phyloP scores from a whole-genome alignment of 2,113 vertebrate species.

The Pterophyllum scalare region DNA sequence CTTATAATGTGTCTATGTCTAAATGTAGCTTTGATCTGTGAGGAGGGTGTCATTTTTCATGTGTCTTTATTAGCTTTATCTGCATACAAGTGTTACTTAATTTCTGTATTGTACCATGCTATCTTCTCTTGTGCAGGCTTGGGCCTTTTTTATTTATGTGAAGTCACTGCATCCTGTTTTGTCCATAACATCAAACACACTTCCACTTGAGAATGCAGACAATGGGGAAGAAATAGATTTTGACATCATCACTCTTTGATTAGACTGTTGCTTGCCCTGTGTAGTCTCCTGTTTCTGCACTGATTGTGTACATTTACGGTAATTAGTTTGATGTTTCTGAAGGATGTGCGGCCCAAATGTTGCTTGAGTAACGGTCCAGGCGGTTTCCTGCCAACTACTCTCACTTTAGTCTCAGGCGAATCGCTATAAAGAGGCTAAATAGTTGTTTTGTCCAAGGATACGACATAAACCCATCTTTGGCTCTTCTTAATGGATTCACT shows the following conservation, averaged over 20 bases:
- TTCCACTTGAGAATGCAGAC: conserved; percentile 58
- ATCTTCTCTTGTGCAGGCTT: conserved; percentile 40
- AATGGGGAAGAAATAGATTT: conserved; percentile 74
- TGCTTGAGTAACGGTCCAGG: conserved; percentile 4
- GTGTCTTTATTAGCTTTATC: conserved; percentile 3
- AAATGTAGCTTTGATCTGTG: conserved; percentile 59
- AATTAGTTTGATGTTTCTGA: conserved; percentile 49
- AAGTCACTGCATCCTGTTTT: conserved; percentile 78
- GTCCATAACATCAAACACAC: conserved; percentile 66
- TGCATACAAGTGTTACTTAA: background rate
- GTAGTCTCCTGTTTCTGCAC: conserved; percentile 17
- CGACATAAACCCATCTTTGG: background rate
- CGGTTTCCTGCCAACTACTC: conserved; percentile 41
- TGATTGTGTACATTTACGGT: conserved; percentile 40
- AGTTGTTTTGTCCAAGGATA: background rate
- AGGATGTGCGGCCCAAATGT: conserved; percentile 14
- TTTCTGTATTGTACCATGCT: background rate
- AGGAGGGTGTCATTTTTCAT: conserved; percentile 16
- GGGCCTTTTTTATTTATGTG: conserved; percentile 42
- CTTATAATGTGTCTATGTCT: conserved; percentile 24
- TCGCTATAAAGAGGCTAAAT: conserved; percentile 4
- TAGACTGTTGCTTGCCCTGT: conserved; percentile 20
- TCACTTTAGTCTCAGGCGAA: conserved; percentile 2
- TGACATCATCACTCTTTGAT: conserved; percentile 69
- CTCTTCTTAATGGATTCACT: background rate